These are phyloP conservation scores for Syngnathus typhle DNA, from an alignment of 2,113 vertebrate species.

Conservation along the genomic window DNA sequence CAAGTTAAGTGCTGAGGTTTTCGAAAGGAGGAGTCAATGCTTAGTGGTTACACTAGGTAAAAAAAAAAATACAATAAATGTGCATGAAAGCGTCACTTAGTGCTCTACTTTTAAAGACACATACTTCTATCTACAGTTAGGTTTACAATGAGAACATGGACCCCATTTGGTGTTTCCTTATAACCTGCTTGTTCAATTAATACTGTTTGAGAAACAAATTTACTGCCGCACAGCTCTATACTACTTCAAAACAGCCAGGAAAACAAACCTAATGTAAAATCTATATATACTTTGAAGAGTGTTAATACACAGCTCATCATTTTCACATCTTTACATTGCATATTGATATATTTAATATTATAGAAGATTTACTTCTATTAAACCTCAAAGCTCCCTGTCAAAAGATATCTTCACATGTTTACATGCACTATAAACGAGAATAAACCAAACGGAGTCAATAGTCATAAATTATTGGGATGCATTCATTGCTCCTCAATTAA, in stretches of 20 bases:
- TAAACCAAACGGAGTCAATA: constrained; percentile 3
- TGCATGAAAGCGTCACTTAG: neutral
- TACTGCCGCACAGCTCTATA: too few species aligned
- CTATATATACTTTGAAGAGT: too few species aligned
- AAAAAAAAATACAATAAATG: neutral
- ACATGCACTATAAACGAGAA: neutral
- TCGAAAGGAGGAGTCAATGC: constrained; percentile 6
- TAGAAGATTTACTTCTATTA: neutral
- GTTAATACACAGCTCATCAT: neutral
- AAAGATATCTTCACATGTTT: neutral
- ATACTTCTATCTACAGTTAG: neutral
- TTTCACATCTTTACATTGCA: neutral
- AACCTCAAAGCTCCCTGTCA: neutral
- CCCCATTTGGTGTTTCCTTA: neutral
- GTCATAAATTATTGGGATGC: constrained; percentile 18
- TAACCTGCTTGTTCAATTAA: neutral
- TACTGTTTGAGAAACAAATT: too few species aligned
- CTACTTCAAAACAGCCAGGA: too few species aligned
- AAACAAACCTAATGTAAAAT: too few species aligned
- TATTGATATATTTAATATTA: neutral
- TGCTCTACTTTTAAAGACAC: neutral
- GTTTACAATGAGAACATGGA: neutral
- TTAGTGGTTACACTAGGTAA: neutral
- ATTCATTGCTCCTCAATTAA: constrained; percentile 4
- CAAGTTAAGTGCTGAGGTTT: constrained; percentile 5